A percentile compares a stretch with the other conserved stretches of the same genome.
Evolutionary conservation across 2,113 vertebrate genomes (phyloP).

Genomic region (Diphyllodes magnificus): DNA sequence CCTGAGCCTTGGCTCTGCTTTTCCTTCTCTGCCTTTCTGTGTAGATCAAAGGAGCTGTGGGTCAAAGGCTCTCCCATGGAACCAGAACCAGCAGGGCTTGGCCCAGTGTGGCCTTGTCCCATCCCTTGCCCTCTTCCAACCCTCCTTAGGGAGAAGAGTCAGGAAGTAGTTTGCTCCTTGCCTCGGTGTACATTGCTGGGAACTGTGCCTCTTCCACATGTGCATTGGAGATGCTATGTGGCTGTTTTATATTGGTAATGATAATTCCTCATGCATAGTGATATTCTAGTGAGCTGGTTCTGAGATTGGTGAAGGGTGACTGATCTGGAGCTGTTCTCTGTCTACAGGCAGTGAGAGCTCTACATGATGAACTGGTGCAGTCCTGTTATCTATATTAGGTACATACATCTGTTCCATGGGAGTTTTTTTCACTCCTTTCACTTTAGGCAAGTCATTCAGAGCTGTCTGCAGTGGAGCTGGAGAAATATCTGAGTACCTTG

Average conservation of each 20-base stretch:
- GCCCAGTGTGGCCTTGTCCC: accelerated
- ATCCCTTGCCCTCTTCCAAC: not conserved
- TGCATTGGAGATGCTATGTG: accelerated
- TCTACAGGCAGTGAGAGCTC: not conserved
- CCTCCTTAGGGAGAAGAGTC: too few species aligned
- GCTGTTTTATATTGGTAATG: not conserved
- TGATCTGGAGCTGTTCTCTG: not conserved
- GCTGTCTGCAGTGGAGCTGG: not conserved
- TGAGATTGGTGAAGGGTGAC: not conserved
- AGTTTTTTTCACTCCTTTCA: not conserved
- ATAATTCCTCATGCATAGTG: not conserved
- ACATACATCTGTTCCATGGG: not conserved
- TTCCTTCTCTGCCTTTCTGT: not conserved
- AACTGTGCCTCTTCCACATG: too few species aligned
- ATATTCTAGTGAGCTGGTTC: not conserved
- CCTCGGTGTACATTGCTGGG: not conserved
- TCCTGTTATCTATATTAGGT: not conserved
- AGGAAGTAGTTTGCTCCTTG: not conserved
- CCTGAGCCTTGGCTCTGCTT: not conserved
- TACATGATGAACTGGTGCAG: not conserved
- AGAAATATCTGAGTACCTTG: not conserved
- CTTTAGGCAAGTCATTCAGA: not conserved
- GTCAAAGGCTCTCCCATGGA: not conserved
- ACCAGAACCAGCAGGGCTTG: not conserved
- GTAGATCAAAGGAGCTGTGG: not conserved